Base-by-base conservation (phyloP, 2,797 vertebrate genomes). In the Phaenicophaeus curvirostris region DNA sequence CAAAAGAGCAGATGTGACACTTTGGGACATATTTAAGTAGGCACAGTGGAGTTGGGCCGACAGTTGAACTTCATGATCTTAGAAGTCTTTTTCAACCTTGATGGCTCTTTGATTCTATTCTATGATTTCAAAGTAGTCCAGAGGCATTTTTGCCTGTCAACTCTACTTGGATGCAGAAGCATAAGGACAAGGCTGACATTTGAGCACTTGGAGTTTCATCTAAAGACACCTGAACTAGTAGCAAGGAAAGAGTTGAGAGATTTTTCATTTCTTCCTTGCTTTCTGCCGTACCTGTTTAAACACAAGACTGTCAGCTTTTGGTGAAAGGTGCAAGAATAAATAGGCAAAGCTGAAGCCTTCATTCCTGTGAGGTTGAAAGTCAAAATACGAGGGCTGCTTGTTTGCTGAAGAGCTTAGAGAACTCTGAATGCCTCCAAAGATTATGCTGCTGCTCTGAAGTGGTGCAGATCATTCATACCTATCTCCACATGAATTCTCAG, bases 361-460 rank as follows among this genome's bases (percentile, higher is more conserved):
- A 0, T 57, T 84, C 67, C 25, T 74, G 20, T 37, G 67, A 67
- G 61, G 42, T 74, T 78, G 41, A 44, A 46, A 17, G 37, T 44
- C 54, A 68, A 73, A 73, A 68, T 57, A 63, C 50, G 35, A 39
- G 42, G 16, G 20, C 67, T 73, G 25, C 50, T 53, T 28, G 42
- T 62, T 62, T 2, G 0, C 50, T 50, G 35, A 57, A 68, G 55
- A 62, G 18, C 79, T 57, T 31, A 28, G 42, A 78, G 28, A 33
- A 23, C 42, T 39, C 28, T 27, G 51, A 58, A 31, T 25, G 11
- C 11, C 37, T 53, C 27, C 1, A 3, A 46, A 6, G 0, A 1
- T 35, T 24, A 41, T 1, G 0, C n/a, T 24, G 54, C 42, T 68
- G 13, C 65, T 75, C 65, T 28, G 46, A 35, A 80, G 50, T 24